Evolutionary conservation across 2,888 invertebrate species (phyloP).

Genomic region (Sesia bembeciformis): DNA sequence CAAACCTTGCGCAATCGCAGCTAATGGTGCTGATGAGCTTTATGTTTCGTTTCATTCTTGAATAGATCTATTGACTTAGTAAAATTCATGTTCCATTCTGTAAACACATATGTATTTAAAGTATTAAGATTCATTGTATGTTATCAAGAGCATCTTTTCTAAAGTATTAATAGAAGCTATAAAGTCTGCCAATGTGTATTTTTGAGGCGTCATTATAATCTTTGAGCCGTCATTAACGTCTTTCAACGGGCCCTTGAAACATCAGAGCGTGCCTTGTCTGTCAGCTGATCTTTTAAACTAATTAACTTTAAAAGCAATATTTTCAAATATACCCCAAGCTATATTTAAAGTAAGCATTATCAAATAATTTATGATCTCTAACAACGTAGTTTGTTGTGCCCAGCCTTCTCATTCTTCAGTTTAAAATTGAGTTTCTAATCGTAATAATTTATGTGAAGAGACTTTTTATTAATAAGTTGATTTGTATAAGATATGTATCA

Average conservation of each 20-base stretch:
- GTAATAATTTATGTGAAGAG: too few species aligned
- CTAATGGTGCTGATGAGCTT: conserved; percentile 19
- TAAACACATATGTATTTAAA: too few species aligned
- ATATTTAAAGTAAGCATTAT: too few species aligned
- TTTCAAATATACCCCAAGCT: too few species aligned
- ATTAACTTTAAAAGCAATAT: background rate
- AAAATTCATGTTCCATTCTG: too few species aligned
- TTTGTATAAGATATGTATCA: too few species aligned
- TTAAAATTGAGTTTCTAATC: too few species aligned
- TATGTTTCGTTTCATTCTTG: conserved; percentile 1
- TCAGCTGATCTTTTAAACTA: background rate
- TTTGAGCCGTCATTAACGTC: conserved; percentile 4
- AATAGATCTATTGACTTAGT: too few species aligned
- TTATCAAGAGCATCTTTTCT: background rate
- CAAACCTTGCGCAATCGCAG: conserved; percentile 55
- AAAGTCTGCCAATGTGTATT: conserved; percentile 5
- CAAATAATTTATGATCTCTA: too few species aligned
- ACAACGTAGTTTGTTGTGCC: too few species aligned
- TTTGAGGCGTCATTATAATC: background rate
- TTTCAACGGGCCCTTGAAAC: conserved; percentile 4
- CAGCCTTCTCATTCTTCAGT: too few species aligned
- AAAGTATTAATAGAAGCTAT: conserved; percentile 4
- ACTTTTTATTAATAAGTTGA: too few species aligned
- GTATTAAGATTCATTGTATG: background rate
- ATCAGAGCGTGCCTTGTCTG: background rate